Conservation (phyloP, 2,888 invertebrate species). For the Parasteatoda lunata region DNA sequence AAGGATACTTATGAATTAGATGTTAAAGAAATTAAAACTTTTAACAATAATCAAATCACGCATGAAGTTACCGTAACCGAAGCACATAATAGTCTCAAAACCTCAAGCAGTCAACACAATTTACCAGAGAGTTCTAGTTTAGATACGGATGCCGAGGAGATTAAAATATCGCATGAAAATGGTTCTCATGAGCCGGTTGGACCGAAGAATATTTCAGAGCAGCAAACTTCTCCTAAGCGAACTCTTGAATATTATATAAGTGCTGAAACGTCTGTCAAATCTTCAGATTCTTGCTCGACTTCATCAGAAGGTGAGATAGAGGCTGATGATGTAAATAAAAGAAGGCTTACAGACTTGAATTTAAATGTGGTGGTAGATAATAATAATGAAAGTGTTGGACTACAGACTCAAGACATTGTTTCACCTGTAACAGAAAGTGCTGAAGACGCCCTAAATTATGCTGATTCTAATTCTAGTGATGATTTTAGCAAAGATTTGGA, state of each 20-base stretch:
- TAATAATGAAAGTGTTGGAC: not conserved
- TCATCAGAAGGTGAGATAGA: not conserved
- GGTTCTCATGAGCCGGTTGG: too few relatives aligned
- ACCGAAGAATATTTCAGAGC: not conserved
- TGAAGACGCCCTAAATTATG: constrained; percentile 50
- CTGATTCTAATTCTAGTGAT: constrained; percentile 53
- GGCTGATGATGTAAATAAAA: not conserved
- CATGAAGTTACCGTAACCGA: not conserved
- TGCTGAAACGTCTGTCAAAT: not conserved
- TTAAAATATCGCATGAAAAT: not conserved
- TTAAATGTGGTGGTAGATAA: not conserved
- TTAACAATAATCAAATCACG: not conserved
- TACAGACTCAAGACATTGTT: constrained; percentile 30
- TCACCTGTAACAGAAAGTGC: constrained; percentile 64
- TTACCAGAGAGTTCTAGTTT: not conserved
- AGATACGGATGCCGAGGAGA: not conserved
- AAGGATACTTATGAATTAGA: not conserved
- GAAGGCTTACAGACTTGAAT: not conserved
- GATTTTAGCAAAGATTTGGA: constrained; percentile 36
- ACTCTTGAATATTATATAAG: not conserved
- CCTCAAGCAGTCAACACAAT: not conserved
- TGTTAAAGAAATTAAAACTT: not conserved
- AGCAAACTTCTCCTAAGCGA: not conserved
- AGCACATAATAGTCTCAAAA: not conserved
- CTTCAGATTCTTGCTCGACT: not conserved